Evolutionary conservation across 2,797 vertebrate genomes (phyloP).

Genomic region (Odontamblyopus lacepedii): DNA sequence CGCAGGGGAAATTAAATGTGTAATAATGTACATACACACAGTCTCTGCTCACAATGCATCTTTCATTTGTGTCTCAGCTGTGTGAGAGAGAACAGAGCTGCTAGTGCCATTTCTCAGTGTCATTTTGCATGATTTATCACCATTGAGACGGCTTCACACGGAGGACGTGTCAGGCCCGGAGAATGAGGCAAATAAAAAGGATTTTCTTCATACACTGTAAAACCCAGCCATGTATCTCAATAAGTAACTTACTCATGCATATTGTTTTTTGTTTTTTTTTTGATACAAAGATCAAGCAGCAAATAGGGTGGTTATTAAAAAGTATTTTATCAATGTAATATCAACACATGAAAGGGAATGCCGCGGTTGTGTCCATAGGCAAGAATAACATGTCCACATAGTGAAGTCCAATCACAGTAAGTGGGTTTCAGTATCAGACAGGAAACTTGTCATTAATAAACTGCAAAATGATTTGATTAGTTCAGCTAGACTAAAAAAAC

Average conservation of each 20-base stretch:
- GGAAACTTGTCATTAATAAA: too few relatives aligned
- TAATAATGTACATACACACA: slow-evolving; percentile 41
- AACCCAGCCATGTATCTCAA: background rate
- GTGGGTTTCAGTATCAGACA: background rate
- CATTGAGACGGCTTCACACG: slow-evolving; percentile 30
- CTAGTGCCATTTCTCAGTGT: slow-evolving; percentile 45
- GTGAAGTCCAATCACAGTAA: background rate
- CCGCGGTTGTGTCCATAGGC: background rate
- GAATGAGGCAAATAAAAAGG: slow-evolving; percentile 15
- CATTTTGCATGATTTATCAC: slow-evolving; percentile 57
- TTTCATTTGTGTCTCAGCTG: slow-evolving; percentile 27
- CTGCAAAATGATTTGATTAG: too few relatives aligned
- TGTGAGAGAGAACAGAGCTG: slow-evolving; percentile 13
- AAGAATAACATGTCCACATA: background rate
- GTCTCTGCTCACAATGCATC: slow-evolving; percentile 14
- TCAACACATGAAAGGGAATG: background rate
- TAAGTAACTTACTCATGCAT: background rate
- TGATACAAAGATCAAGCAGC: background rate
- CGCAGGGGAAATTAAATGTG: slow-evolving; percentile 61
- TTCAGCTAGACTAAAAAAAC: too few relatives aligned
- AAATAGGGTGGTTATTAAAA: background rate
- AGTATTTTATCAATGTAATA: background rate
- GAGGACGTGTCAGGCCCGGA: slow-evolving; percentile 30
- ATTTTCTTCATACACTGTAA: slow-evolving; percentile 16
- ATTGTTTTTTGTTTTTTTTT: background rate